These are phyloP conservation scores for Nymphalis io DNA, from an alignment of 1,140 invertebrate species.

Conservation along the genomic window DNA sequence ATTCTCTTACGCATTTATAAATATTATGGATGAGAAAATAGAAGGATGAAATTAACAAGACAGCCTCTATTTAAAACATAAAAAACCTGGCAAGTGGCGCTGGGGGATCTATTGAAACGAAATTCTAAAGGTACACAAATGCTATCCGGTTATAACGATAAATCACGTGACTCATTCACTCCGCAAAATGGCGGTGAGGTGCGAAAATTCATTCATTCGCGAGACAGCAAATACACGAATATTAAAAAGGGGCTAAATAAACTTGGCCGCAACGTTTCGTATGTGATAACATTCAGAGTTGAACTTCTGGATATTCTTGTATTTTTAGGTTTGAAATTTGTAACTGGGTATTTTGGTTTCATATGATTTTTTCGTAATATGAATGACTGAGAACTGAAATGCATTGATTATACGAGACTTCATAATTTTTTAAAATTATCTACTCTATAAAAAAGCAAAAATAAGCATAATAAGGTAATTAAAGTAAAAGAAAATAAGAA, in stretches of 20 bases:
- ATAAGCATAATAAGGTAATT: too few species aligned
- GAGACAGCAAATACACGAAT: conserved; percentile 12
- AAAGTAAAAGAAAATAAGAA: too few species aligned
- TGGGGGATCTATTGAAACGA: conserved; percentile 11
- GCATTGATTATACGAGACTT: too few species aligned
- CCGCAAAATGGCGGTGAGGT: conserved; percentile 33
- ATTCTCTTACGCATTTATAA: too few species aligned
- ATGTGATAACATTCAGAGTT: conserved; percentile 1
- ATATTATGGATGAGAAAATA: background rate
- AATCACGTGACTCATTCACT: conserved; percentile 36
- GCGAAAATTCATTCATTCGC: conserved; percentile 22
- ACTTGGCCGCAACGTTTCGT: conserved; percentile 17
- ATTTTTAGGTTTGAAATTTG: background rate
- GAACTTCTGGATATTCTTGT: background rate
- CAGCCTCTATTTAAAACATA: background rate
- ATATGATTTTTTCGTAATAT: background rate
- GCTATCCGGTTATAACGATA: conserved; percentile 34
- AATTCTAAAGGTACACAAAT: conserved; percentile 33
- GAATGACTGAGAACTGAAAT: too few species aligned
- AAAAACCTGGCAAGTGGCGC: background rate
- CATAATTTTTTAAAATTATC: too few species aligned
- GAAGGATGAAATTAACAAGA: background rate
- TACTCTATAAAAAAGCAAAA: too few species aligned
- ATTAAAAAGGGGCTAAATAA: conserved; percentile 26
- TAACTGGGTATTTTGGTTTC: background rate